Evolutionary conservation across 2,113 vertebrate species (phyloP).

Genomic region (Eulemur rufifrons): DNA sequence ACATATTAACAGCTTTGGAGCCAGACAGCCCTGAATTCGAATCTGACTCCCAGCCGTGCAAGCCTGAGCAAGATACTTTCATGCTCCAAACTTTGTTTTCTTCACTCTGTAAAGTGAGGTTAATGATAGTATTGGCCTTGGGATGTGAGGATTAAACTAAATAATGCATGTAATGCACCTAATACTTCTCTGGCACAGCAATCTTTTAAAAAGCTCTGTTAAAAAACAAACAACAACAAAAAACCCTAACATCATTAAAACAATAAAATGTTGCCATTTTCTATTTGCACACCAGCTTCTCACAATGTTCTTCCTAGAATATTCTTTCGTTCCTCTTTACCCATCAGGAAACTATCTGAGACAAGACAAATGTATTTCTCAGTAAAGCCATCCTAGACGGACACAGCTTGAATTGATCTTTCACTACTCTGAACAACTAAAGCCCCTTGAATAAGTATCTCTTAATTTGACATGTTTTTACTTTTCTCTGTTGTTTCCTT

Average conservation of each 20-base stretch:
- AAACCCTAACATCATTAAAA: constrained; percentile 14
- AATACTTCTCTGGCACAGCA: not conserved
- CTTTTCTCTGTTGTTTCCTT: not conserved
- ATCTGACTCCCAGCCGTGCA: not conserved
- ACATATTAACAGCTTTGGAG: not conserved
- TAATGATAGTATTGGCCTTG: not conserved
- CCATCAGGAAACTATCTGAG: not conserved
- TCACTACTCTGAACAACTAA: not conserved
- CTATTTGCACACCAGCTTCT: not conserved
- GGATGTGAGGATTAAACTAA: not conserved
- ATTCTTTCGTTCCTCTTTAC: not conserved
- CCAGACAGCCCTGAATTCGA: not conserved
- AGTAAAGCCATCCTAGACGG: not conserved
- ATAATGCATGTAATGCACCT: not conserved
- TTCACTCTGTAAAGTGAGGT: not conserved
- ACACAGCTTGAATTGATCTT: not conserved
- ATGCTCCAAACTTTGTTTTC: not conserved
- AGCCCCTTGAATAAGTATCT: not conserved
- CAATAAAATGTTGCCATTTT: not conserved
- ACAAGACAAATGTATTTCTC: not conserved
- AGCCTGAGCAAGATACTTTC: not conserved
- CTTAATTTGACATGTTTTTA: not conserved
- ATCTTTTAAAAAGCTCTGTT: not conserved
- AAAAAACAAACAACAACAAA: not conserved
- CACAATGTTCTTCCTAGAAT: not conserved